Conservation (phyloP, 2,888 invertebrate species). For the Hipparchia semele region DNA sequence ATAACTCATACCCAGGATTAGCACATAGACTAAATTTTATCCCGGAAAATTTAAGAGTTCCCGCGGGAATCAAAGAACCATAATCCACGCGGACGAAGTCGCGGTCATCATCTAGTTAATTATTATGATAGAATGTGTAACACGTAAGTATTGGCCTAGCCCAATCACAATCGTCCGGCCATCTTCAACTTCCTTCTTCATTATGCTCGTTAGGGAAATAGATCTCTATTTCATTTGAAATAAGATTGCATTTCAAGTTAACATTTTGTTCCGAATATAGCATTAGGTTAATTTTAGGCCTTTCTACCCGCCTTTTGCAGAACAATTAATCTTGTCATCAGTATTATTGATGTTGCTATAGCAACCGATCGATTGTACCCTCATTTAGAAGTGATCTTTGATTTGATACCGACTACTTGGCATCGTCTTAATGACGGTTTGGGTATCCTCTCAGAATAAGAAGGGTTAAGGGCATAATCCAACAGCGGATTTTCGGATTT, state of each 20-base stretch:
- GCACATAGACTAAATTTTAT: no score
- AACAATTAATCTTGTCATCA: constrained; percentile 75
- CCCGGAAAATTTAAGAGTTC: no score
- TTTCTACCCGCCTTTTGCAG: constrained; percentile 68
- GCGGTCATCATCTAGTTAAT: no score
- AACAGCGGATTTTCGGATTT: no score
- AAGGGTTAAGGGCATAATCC: no score
- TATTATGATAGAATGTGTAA: no score
- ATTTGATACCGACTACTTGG: neutral
- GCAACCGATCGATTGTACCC: constrained; percentile 36
- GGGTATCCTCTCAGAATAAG: no score
- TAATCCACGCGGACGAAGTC: no score
- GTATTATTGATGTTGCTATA: constrained; percentile 66
- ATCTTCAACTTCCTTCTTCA: constrained; percentile 31
- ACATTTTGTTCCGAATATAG: constrained; percentile 51
- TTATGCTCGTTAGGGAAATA: constrained; percentile 10
- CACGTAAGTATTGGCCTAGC: neutral
- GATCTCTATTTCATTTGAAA: constrained; percentile 16
- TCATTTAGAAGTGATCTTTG: constrained; percentile 11
- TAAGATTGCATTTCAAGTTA: constrained; percentile 22
- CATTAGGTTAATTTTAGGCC: constrained; percentile 73
- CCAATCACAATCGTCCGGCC: neutral
- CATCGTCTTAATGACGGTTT: neutral
- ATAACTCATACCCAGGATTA: no score
- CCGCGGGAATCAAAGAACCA: no score